Conservation (phyloP, 2,113 vertebrate species). For the Brachionichthys hirsutus region DNA sequence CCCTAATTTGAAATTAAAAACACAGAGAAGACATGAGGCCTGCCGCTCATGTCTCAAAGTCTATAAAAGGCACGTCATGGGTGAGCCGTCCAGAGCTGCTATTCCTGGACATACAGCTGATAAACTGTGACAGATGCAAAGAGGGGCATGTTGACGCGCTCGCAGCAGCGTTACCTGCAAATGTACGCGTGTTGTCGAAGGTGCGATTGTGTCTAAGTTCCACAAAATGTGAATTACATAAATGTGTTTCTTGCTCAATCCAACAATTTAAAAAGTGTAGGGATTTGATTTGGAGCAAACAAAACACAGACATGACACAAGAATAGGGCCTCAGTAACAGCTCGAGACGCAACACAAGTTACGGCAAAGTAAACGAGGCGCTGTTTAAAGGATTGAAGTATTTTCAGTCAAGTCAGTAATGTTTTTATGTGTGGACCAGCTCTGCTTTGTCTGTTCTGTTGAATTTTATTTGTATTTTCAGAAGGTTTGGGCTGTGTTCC, state of each 20-base stretch:
- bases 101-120: conserved; percentile 91
- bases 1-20: conserved; percentile 14
- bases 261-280: not conserved
- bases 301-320: not conserved
- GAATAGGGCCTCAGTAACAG: not conserved
- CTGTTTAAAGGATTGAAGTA: not conserved
- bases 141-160: conserved; percentile 81
- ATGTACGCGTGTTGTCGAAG: conserved; percentile 34
- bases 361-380: no score
- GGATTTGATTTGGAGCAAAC: not conserved
- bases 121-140: conserved; percentile 90
- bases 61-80: conserved; percentile 91
- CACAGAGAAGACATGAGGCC: conserved; percentile 50
- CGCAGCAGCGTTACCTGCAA: conserved; percentile 46
- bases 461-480: conserved; percentile 32
- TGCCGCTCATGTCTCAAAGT: conserved; percentile 68
- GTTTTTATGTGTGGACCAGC: not conserved
- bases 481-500: conserved; percentile 83
- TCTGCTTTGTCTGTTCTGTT: not conserved
- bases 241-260: not conserved
- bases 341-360: no score
- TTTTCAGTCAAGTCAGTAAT: not conserved
- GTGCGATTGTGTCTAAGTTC: not conserved
- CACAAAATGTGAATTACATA: not conserved
- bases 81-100: conserved; percentile 77